phyloP scores from a whole-genome alignment of 2,888 invertebrate genomes.

The Nysson spinosus region DNA sequence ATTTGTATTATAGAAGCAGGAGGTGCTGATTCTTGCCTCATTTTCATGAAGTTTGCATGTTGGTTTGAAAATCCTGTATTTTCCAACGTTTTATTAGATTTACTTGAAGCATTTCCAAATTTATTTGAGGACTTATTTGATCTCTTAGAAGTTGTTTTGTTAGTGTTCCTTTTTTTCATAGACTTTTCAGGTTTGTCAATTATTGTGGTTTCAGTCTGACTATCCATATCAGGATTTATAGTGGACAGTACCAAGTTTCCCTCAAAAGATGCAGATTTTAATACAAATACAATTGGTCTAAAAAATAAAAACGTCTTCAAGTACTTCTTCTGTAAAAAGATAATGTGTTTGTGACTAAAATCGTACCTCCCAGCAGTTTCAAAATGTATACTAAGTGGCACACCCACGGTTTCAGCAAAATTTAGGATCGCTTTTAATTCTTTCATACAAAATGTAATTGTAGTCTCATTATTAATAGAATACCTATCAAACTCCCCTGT shows the following conservation, averaged over 20 bases:
- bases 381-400: slow-evolving; percentile 86
- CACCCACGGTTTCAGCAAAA: slow-evolving; percentile 87
- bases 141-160: slow-evolving; percentile 10
- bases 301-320: slow-evolving; percentile 79
- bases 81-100: background rate
- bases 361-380: slow-evolving; percentile 85
- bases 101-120: slow-evolving; percentile 18
- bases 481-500: slow-evolving; percentile 86
- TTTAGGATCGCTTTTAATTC: slow-evolving; percentile 88
- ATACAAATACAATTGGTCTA: slow-evolving; percentile 86
- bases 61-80: background rate
- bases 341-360: slow-evolving; percentile 10
- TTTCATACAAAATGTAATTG: slow-evolving; percentile 91
- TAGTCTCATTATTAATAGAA: slow-evolving; percentile 82
- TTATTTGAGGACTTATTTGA: slow-evolving; percentile 16
- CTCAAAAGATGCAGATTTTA: slow-evolving; percentile 88
- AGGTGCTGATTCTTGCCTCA: too few relatives aligned
- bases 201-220: slow-evolving; percentile 69
- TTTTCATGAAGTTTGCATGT: slow-evolving; percentile 9
- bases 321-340: slow-evolving; percentile 73
- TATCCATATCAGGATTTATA: slow-evolving; percentile 80
- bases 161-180: slow-evolving; percentile 4
- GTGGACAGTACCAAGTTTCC: slow-evolving; percentile 90
- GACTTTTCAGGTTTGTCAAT: slow-evolving; percentile 20
- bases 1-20: too few relatives aligned